Evolutionary conservation across 2,888 invertebrate species (phyloP), one percentile per base, ranked within the genome.

Genomic region (Tiphia femorata): DNA sequence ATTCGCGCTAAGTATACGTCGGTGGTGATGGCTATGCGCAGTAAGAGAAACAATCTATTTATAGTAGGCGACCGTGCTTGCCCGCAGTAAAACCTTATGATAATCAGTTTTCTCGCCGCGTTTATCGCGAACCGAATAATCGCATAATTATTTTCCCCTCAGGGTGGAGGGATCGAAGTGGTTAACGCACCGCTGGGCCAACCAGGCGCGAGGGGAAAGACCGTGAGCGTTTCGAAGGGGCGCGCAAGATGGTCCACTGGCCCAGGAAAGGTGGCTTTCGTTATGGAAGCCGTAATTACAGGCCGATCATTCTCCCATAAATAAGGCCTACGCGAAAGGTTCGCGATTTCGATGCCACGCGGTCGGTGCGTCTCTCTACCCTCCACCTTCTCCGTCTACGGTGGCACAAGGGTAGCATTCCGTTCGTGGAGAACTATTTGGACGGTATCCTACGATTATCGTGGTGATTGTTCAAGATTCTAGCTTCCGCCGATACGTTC

Each of bases 241-340:
- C n/a, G n/a, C n/a, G n/a, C n/a, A n/a, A n/a, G n/a, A n/a, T n/a
- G n/a, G 33, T 33, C 12, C 3, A 14, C 33, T 49, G 41, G 35
- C 27, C 30, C 40, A 46, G 65, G 73, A 75, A 76, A 74, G 70
- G 63, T 72, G 70, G 70, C 67, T 73, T 71, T 72, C 71, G 67
- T 59, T 14, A 66, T 68, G 72, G 70, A 76, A 70, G 60, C 70
- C 77, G 75, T 79, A 80, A 82, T 82, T 79, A 78, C 75, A 74
- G 73, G 53, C 71, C 72, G 74, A 81, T 79, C 75, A 73, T 76
- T 76, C 76, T 70, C 67, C 74, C 73, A 76, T 80, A 81, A 81
- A 79, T 77, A 77, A 76, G 78, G 66, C 62, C 67, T 64, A n/a
- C 16, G 38, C 49, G 44, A 53, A 37, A 44, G n/a, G 17, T 5